Conservation (phyloP, 2,113 vertebrate species). For the Corynorhinus townsendii region DNA sequence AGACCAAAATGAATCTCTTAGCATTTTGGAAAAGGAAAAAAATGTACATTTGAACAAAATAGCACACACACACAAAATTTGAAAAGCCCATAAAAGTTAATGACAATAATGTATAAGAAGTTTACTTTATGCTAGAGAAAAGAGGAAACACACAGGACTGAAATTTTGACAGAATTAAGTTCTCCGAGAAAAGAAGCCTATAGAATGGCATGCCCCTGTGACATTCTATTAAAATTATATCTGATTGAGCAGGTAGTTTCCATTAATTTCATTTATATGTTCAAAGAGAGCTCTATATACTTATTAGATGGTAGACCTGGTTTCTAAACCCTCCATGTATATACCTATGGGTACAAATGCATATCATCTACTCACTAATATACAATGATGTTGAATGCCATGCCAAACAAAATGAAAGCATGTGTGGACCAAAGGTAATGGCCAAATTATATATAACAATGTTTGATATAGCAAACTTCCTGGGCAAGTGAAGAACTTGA, state of each 20-base stretch:
- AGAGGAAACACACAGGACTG: neutral
- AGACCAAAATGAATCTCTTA: neutral
- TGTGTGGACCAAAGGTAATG: neutral
- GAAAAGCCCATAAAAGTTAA: neutral
- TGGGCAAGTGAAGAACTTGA: neutral
- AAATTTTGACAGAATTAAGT: neutral
- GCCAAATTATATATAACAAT: neutral
- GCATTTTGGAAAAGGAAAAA: constrained; percentile 10
- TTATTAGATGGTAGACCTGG: neutral
- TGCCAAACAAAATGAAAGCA: neutral
- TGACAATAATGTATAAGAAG: neutral
- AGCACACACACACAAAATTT: neutral
- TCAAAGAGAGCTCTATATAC: neutral
- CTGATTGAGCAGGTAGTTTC: neutral
- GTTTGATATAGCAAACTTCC: neutral
- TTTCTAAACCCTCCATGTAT: neutral
- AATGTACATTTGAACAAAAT: neutral
- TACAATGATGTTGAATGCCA: neutral
- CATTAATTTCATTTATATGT: neutral
- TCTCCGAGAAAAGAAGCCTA: neutral
- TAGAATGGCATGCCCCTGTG: neutral
- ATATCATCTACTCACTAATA: neutral
- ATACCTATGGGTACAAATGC: neutral
- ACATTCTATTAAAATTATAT: neutral
- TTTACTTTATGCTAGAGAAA: neutral